A percentile compares a stretch with the other conserved stretches of the same genome.
Conservation (phyloP, 1,140 invertebrate genomes). For the Panagrolaimus sp. region DNA sequence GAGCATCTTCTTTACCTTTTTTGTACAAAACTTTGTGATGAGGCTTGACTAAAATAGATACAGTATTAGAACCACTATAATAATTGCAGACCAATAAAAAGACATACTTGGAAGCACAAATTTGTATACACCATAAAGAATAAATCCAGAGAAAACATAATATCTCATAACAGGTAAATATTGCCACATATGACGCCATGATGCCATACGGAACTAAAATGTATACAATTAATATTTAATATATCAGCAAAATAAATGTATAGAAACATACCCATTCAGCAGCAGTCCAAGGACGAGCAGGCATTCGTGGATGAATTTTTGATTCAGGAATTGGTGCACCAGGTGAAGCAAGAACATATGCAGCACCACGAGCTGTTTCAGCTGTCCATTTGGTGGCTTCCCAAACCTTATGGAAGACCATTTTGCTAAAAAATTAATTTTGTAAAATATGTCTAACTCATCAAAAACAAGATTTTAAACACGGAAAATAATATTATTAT, state of each 20-base stretch:
- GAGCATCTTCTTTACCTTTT: constrained; percentile 49
- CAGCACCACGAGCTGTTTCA: constrained; percentile 44
- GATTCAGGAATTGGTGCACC: constrained; percentile 45
- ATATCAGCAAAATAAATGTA: constrained; percentile 1
- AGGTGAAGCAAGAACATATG: constrained; percentile 38
- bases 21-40: constrained; percentile 45
- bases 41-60: constrained; percentile 47
- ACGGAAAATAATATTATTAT: background rate
- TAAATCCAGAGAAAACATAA: constrained; percentile 46
- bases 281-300: constrained; percentile 44
- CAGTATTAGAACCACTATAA: background rate
- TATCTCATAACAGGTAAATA: constrained; percentile 47
- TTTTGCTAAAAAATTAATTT: background rate
- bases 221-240: background rate
- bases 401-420: constrained; percentile 42
- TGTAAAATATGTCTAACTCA: background rate
- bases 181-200: constrained; percentile 53
- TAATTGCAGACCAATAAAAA: background rate
- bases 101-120: constrained; percentile 48
- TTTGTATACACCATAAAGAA: constrained; percentile 47
- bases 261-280: constrained; percentile 42
- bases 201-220: constrained; percentile 47
- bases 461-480: background rate
- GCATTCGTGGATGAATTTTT: constrained; percentile 50
- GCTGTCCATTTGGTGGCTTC: constrained; percentile 42